Percentiles rank a stretch among this genome's conserved stretches.
These are phyloP conservation scores for Colletes latitarsis DNA, from an alignment of 1,140 invertebrate genomes.

Conservation along the genomic window DNA sequence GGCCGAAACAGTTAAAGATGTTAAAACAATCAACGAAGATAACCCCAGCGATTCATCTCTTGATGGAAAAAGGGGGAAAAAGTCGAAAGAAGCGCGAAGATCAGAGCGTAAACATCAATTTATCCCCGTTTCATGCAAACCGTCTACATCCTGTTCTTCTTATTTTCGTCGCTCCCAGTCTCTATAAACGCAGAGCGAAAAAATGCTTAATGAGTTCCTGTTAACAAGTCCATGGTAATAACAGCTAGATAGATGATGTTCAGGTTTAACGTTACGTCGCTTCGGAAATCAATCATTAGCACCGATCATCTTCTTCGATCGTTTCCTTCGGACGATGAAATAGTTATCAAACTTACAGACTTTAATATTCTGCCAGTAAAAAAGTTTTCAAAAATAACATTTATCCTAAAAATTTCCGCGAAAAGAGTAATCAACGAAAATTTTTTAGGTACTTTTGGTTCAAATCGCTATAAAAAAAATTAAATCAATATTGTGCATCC, in stretches of 20 bases:
- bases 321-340: neutral
- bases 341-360: too few species aligned
- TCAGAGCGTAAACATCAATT: constrained; percentile 2
- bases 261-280: neutral
- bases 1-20: constrained; percentile 67
- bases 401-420: too few species aligned
- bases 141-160: neutral
- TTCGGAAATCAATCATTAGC: neutral
- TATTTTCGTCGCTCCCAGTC: constrained; percentile 2
- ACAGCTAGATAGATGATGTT: neutral
- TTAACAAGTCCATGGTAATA: neutral
- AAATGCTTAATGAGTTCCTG: constrained; percentile 5
- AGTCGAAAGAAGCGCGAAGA: constrained; percentile 2
- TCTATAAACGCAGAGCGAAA: neutral
- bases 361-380: too few species aligned
- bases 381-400: too few species aligned
- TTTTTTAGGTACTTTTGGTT: too few species aligned
- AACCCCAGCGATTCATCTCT: constrained; percentile 55
- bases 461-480: too few species aligned
- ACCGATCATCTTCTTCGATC: neutral
- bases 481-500: too few species aligned
- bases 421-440: too few species aligned
- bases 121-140: neutral
- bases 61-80: neutral
- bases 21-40: constrained; percentile 73